A percentile compares a stretch with the other conserved stretches of the same genome.
These are phyloP conservation scores for Zygogramma bicolorata DNA, from an alignment of 2,888 invertebrate genomes.

Conservation along the genomic window DNA sequence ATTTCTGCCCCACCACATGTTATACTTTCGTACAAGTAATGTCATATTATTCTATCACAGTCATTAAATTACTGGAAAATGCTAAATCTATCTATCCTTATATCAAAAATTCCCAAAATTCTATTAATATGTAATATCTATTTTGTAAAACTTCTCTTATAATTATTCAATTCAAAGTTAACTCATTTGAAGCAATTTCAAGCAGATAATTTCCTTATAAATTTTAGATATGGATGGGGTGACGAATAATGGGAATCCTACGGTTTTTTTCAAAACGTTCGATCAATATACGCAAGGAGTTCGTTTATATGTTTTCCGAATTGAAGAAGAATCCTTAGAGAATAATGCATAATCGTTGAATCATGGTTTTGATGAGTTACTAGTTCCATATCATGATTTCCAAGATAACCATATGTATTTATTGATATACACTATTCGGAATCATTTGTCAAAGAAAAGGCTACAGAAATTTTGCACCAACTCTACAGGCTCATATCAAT, in stretches of 20 bases:
- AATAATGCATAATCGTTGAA: background rate
- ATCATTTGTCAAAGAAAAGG: no score
- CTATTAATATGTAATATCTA: conserved; percentile 30
- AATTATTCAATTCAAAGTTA: conserved; percentile 22
- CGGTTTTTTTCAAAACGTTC: background rate
- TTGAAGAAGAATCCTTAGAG: background rate
- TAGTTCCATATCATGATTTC: no score
- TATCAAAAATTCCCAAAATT: conserved; percentile 41
- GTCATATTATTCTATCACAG: conserved; percentile 39
- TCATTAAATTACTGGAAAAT: conserved; percentile 34
- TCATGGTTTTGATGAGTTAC: no score
- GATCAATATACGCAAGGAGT: background rate
- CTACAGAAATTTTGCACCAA: no score
- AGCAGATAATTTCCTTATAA: conserved; percentile 19
- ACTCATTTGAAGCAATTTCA: conserved; percentile 30
- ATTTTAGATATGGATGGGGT: background rate
- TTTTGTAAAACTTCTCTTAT: conserved; percentile 34
- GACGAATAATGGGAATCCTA: conserved; percentile 4
- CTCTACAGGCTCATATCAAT: no score
- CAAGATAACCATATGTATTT: no score
- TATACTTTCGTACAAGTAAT: conserved; percentile 28
- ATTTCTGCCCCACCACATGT: conserved; percentile 9
- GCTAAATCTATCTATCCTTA: conserved; percentile 24
- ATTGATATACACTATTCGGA: no score
- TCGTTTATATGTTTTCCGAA: background rate